phyloP scores from a whole-genome alignment of 2,888 invertebrate genomes.

The Coleophora deauratella region DNA sequence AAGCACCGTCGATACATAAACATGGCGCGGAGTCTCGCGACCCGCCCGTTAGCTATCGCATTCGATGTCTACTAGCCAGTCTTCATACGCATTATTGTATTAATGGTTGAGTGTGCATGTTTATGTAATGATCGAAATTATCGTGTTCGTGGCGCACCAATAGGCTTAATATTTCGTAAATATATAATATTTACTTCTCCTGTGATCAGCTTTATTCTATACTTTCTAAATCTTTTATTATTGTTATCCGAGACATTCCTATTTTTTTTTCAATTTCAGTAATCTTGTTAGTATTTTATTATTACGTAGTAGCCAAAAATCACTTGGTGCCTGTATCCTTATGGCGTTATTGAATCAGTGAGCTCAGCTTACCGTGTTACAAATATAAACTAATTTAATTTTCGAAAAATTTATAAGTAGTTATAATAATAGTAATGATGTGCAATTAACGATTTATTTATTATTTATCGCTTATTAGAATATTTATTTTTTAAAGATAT shows the following conservation, averaged over 20 bases:
- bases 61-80: constrained; percentile 24
- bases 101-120: constrained; percentile 21
- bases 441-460: constrained; percentile 69
- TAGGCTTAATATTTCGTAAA: constrained; percentile 52
- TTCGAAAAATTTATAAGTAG: constrained; percentile 42
- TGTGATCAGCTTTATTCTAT: constrained; percentile 62
- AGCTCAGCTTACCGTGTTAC: constrained; percentile 55
- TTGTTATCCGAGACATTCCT: constrained; percentile 65
- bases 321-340: constrained; percentile 50
- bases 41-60: constrained; percentile 40
- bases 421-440: constrained; percentile 53
- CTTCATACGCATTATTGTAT: constrained; percentile 8
- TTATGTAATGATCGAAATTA: constrained; percentile 24
- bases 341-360: constrained; percentile 39
- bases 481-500: constrained; percentile 68
- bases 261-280: constrained; percentile 43
- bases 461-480: constrained; percentile 59
- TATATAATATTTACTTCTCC: constrained; percentile 64
- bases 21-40: constrained; percentile 30
- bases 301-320: constrained; percentile 34
- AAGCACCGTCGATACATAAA: constrained; percentile 23
- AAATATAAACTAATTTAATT: constrained; percentile 42
- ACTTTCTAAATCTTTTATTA: constrained; percentile 51
- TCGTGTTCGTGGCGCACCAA: constrained; percentile 35
- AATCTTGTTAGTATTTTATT: constrained; percentile 27